Evolutionary conservation across 2,113 vertebrate species (phyloP).

Genomic region (Caracal caracal): DNA sequence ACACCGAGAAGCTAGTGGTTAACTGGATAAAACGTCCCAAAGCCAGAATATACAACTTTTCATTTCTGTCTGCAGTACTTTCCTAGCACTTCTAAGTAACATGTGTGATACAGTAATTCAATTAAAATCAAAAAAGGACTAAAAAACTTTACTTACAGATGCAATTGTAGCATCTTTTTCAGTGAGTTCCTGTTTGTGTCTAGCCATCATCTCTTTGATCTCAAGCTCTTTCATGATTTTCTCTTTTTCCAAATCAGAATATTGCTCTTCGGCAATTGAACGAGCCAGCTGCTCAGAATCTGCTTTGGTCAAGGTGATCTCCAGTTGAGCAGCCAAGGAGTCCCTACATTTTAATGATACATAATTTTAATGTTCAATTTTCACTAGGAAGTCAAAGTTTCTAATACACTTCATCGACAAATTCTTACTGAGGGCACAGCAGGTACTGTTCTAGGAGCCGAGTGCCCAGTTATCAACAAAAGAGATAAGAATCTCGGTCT

Average conservation of each 20-base stretch:
- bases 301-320: slow-evolving; percentile 98
- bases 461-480: background rate
- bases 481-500: background rate
- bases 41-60: background rate
- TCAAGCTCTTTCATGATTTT: slow-evolving; percentile 99
- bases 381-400: background rate
- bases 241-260: slow-evolving; percentile 98
- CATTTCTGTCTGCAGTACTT: background rate
- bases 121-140: background rate
- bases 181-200: slow-evolving; percentile 95
- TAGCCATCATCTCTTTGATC: slow-evolving; percentile 99
- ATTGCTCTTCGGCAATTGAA: slow-evolving; percentile 98
- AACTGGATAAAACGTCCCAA: background rate
- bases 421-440: background rate
- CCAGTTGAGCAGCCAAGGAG: slow-evolving; percentile 96
- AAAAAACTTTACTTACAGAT: slow-evolving; percentile 88
- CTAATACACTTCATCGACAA: background rate
- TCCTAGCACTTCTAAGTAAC: background rate
- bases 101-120: background rate
- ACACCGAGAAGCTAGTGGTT: background rate
- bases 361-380: background rate
- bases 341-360: slow-evolving; percentile 87
- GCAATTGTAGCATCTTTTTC: slow-evolving; percentile 97
- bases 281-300: slow-evolving; percentile 98
- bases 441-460: background rate